A percentile compares a stretch with the other conserved stretches of the same genome.
These are phyloP conservation scores for Cyprinodon tularosa DNA, from an alignment of 2,113 vertebrate genomes.

Conservation along the genomic window DNA sequence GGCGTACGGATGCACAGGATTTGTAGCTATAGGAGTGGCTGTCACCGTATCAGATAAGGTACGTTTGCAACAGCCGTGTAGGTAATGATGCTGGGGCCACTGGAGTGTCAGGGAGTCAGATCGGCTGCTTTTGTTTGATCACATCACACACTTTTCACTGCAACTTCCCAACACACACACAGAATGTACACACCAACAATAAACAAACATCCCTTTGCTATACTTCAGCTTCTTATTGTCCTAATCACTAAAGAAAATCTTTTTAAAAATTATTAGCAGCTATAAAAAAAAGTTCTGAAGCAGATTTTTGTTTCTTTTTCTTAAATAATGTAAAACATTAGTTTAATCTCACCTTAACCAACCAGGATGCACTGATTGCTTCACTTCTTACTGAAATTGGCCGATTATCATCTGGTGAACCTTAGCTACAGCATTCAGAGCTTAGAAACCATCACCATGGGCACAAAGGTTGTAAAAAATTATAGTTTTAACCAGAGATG, in stretches of 20 bases:
- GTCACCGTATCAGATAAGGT: conserved; percentile 74
- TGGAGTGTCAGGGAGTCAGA: conserved; percentile 50
- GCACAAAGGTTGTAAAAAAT: too few species aligned
- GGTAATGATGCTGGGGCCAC: conserved; percentile 77
- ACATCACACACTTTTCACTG: conserved; percentile 53
- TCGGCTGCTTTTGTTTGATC: conserved; percentile 63
- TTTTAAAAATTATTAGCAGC: too few species aligned
- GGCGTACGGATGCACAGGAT: conserved; percentile 15
- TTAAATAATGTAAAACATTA: not conserved
- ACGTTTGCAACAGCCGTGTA: conserved; percentile 33
- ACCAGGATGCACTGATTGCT: not conserved
- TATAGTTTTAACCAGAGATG: too few species aligned
- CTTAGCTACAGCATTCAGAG: too few species aligned
- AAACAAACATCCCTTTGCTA: not conserved
- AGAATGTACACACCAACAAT: not conserved
- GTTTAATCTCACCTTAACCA: not conserved
- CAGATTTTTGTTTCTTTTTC: not conserved
- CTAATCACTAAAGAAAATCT: not conserved
- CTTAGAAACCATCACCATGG: too few species aligned
- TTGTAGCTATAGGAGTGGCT: conserved; percentile 59
- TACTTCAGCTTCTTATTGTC: not conserved
- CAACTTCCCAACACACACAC: conserved; percentile 16
- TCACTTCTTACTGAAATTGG: too few species aligned
- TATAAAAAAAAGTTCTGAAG: too few species aligned
- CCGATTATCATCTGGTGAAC: too few species aligned